Evolutionary conservation across 2,888 invertebrate species (phyloP), one percentile per base, ranked within the genome.

Genomic region (Lasioglossum morio): DNA sequence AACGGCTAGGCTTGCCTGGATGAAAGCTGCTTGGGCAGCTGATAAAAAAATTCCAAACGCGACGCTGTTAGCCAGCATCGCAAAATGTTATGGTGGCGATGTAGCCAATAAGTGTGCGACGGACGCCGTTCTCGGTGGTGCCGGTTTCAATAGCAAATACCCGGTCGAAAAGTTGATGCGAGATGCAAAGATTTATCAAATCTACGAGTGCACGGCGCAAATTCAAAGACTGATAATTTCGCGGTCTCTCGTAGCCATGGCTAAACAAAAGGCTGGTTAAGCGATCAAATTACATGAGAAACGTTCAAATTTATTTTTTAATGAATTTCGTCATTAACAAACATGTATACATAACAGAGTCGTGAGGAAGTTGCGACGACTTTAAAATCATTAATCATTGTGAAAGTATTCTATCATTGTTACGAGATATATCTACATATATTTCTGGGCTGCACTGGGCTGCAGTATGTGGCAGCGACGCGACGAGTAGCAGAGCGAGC

Each of bases 161-260:
- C 99, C 99, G 0, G 99, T 99, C 0, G 99, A 99, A 95, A 99
- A 99, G 94, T 96, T 99, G 79, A 99, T 99, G 99, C 96, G 99
- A 81, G 99, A 99, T 95, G 99, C 99, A n/a, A 99, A 99, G 95
- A 99, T 99, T 93, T 99, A 98, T 95, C 99, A 99, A 96, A 99
- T 99, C 93, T 99, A 99, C 94, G 99, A 99, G 95, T 99, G 99
- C 84, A 99, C 99, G 27, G 97, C 99, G 2, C 99, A 99, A 95
- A 99, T 99, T 94, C 99, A 99, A 95, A 96, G 99, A 87, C 95
- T 99, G 69, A 99, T 99, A 91, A 98, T 99, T 93, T 98, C 99
- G 0, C 96, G 98, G 90, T 96, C 97, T 89, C 90, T 97, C 27
- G 72, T 94, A 0, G 83, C 85, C 4, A 86, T 89, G 60, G 96